These are phyloP conservation scores for Limnothrissa miodon DNA, from an alignment of 2,113 vertebrate species.

Conservation along the genomic window DNA sequence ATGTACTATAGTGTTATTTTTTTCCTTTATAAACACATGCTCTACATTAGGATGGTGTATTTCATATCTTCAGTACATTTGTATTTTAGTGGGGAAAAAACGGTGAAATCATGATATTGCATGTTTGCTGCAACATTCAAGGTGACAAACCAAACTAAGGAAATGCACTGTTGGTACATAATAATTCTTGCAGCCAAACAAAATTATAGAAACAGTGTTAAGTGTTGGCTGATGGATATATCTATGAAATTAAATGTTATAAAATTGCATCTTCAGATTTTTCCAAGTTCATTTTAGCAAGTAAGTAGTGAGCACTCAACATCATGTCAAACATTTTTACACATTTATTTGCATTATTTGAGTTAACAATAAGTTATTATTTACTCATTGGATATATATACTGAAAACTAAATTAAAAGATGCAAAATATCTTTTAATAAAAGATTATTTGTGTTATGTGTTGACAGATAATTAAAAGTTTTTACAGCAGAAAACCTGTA, in stretches of 20 bases:
- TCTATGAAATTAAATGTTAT: too few relatives aligned
- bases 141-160: not conserved
- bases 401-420: not conserved
- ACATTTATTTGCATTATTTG: not conserved
- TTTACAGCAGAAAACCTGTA: conserved; percentile 46
- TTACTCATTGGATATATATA: not conserved
- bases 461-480: conserved; percentile 67
- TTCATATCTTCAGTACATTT: too few relatives aligned
- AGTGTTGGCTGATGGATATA: too few relatives aligned
- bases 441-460: conserved; percentile 38
- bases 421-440: not conserved
- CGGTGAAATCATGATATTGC: too few relatives aligned
- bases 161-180: not conserved
- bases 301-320: too few relatives aligned
- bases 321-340: not conserved
- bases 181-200: too few relatives aligned
- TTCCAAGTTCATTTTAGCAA: not conserved
- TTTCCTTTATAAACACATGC: too few relatives aligned
- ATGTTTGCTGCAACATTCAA: not conserved
- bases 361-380: not conserved
- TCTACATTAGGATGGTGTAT: too few relatives aligned
- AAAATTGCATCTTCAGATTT: too few relatives aligned
- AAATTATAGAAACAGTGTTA: too few relatives aligned
- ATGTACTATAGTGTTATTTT: too few relatives aligned
- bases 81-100: too few relatives aligned